Conservation (phyloP, 2,888 invertebrate species). For the Drosophila merina region DNA sequence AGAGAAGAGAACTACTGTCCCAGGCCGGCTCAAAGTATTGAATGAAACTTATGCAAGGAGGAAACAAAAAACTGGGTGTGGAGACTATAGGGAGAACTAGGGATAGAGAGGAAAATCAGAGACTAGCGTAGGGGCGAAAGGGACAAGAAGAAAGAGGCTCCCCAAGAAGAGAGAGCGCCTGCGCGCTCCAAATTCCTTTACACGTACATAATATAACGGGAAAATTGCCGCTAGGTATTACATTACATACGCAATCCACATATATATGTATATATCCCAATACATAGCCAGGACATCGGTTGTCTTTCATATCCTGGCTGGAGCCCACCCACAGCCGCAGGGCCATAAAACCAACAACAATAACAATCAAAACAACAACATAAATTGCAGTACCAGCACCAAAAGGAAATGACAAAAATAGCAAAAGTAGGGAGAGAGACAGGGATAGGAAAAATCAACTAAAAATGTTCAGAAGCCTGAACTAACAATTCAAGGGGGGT, state of each 20-base stretch:
- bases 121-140: conserved; percentile 3
- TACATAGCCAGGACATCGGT: conserved; percentile 16
- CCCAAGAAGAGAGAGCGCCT: conserved; percentile 51
- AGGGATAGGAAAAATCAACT: conserved; percentile 23
- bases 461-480: conserved; percentile 44
- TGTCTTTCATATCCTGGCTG: conserved; percentile 37
- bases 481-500: conserved; percentile 20
- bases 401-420: conserved; percentile 32
- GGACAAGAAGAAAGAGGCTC: neutral
- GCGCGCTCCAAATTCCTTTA: conserved; percentile 57
- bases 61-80: neutral
- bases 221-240: conserved; percentile 14
- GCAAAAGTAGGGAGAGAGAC: conserved; percentile 21
- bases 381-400: conserved; percentile 54
- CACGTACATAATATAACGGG: conserved; percentile 26
- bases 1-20: conserved; percentile 12
- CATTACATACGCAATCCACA: conserved; percentile 31
- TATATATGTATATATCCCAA: conserved; percentile 1
- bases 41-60: conserved; percentile 63
- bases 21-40: conserved; percentile 57
- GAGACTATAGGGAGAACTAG: conserved; percentile 6
- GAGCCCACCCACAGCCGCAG: conserved; percentile 71
- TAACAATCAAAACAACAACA: conserved; percentile 41
- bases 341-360: conserved; percentile 41
- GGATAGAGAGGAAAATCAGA: conserved; percentile 20